Evolutionary conservation across 1,140 invertebrate genomes (phyloP).

Genomic region (Chrysoperla carnea): DNA sequence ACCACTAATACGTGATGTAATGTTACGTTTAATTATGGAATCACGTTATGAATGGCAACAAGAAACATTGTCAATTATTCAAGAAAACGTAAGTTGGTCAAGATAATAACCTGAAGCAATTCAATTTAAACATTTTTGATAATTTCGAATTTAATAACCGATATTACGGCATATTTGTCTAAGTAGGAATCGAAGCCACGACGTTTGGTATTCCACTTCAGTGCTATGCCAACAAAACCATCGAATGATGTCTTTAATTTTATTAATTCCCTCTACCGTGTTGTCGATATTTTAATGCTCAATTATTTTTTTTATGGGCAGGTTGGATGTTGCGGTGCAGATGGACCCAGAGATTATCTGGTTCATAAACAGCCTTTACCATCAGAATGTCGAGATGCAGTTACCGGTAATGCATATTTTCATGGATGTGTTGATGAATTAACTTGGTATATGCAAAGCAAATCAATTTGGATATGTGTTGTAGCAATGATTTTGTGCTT

Average conservation of each 20-base stretch:
- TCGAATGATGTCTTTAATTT: too few relatives aligned
- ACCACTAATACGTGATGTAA: conserved; percentile 45
- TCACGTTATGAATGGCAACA: conserved; percentile 42
- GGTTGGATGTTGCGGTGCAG: conserved; percentile 75
- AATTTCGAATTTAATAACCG: background rate
- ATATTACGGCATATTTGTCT: background rate
- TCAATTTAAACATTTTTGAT: too few relatives aligned
- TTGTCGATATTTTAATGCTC: too few relatives aligned
- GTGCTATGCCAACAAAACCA: too few relatives aligned
- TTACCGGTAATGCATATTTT: conserved; percentile 74
- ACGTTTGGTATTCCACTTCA: too few relatives aligned
- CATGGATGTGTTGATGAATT: conserved; percentile 72
- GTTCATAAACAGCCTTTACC: conserved; percentile 56
- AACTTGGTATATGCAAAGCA: conserved; percentile 66
- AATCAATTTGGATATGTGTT: conserved; percentile 67
- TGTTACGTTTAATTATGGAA: conserved; percentile 51
- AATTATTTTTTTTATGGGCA: conserved; percentile 18
- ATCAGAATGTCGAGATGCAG: conserved; percentile 62
- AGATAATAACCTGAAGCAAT: too few relatives aligned
- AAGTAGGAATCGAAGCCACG: too few relatives aligned
- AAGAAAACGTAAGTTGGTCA: conserved; percentile 66
- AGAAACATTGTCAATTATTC: conserved; percentile 51
- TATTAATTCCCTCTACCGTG: too few relatives aligned
- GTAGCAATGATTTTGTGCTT: conserved; percentile 52
- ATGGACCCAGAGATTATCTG: conserved; percentile 63